Percentiles rank a stretch among this genome's conserved stretches.
phyloP scores from a whole-genome alignment of 2,797 vertebrate genomes.

The Channa striata region DNA sequence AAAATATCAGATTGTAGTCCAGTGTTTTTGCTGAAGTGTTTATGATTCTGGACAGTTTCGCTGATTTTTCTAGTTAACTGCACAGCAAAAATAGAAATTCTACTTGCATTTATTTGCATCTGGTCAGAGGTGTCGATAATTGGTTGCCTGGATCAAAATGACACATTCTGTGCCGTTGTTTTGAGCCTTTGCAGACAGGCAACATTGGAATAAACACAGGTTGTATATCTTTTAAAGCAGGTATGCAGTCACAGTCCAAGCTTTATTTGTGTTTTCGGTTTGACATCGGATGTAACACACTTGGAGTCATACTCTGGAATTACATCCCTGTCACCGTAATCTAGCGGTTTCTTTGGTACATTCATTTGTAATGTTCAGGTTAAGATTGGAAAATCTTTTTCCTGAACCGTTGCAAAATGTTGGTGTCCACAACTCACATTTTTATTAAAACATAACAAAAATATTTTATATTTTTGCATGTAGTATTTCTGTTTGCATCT shows the following conservation, averaged over 20 bases:
- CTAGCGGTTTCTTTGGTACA: neutral
- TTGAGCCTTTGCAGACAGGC: conserved; percentile 96
- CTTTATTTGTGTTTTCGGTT: neutral
- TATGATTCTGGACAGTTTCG: conserved; percentile 46
- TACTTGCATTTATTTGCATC: conserved; percentile 24
- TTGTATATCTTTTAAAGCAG: conserved; percentile 43
- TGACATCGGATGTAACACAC: neutral
- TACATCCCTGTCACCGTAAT: neutral
- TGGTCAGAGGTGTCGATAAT: conserved; percentile 46
- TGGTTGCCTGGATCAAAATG: conserved; percentile 83
- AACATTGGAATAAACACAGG: conserved; percentile 94
- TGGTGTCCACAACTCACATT: no score
- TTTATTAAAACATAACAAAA: no score
- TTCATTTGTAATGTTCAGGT: neutral
- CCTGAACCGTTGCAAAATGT: no score
- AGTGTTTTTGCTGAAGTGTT: conserved; percentile 2
- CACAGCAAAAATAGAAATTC: conserved; percentile 16
- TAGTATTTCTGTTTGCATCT: no score
- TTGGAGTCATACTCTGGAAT: neutral
- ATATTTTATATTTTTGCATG: no score
- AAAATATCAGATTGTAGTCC: neutral
- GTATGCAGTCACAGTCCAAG: conserved; percentile 2
- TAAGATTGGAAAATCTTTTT: neutral
- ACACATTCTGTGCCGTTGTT: conserved; percentile 81
- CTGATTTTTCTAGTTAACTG: conserved; percentile 17